Conservation (phyloP, 2,113 vertebrate genomes). For the Tichodroma muraria region DNA sequence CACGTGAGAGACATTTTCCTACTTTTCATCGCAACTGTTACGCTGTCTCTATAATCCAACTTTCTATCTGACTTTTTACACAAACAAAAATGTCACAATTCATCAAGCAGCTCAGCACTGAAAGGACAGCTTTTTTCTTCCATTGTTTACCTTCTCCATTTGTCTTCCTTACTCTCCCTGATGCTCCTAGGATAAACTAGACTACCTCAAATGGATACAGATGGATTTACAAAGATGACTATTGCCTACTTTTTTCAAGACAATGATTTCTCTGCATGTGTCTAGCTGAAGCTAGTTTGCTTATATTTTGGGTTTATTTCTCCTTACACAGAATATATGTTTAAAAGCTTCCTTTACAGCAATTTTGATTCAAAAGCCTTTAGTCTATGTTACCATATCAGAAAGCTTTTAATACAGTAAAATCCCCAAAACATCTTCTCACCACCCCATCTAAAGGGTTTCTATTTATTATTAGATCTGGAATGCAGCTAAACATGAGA, state of each 20-base stretch:
- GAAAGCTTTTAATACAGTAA: background rate
- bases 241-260: background rate
- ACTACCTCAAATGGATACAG: background rate
- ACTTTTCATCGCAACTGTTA: background rate
- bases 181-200: background rate
- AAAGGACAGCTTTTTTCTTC: background rate
- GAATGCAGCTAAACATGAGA: constrained; percentile 32
- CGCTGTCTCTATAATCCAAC: background rate
- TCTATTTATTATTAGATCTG: background rate
- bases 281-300: background rate
- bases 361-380: background rate
- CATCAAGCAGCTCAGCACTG: background rate
- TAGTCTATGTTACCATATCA: background rate
- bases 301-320: background rate
- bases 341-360: background rate
- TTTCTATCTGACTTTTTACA: background rate
- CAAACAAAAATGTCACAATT: background rate
- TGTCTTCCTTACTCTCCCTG: background rate
- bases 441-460: background rate
- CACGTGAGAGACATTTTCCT: background rate
- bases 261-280: fast-evolving
- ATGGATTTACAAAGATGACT: background rate
- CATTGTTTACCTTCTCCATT: background rate
- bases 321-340: background rate
- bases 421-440: background rate